Conservation (phyloP, 1,140 invertebrate species). For the Bombyx mori region ASM3026992v2 NC_085129.1:14986501-14987000, state of each 20-base stretch:
- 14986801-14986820: conserved; percentile 50
- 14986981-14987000: too few relatives aligned
- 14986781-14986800: conserved; percentile 34
- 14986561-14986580: too few relatives aligned
- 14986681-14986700: conserved; percentile 4
- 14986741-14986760: conserved; percentile 15
- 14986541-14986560: too few relatives aligned
- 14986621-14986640: background rate
- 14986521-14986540: too few relatives aligned
- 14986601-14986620: too few relatives aligned
- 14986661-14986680: background rate
- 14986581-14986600: too few relatives aligned
- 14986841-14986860: conserved; percentile 56
- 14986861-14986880: conserved; percentile 29
- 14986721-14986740: conserved; percentile 4
- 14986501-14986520: too few relatives aligned
- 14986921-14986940: too few relatives aligned
- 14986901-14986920: background rate
- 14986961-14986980: too few relatives aligned
- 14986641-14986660: background rate
- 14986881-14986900: conserved; percentile 53
- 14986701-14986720: conserved; percentile 27
- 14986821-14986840: conserved; percentile 54
- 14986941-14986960: too few relatives aligned
- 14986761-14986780: conserved; percentile 4